These are phyloP conservation scores for Drosophila orena DNA, from an alignment of 1,140 invertebrate species.

Conservation along the genomic window DNA sequence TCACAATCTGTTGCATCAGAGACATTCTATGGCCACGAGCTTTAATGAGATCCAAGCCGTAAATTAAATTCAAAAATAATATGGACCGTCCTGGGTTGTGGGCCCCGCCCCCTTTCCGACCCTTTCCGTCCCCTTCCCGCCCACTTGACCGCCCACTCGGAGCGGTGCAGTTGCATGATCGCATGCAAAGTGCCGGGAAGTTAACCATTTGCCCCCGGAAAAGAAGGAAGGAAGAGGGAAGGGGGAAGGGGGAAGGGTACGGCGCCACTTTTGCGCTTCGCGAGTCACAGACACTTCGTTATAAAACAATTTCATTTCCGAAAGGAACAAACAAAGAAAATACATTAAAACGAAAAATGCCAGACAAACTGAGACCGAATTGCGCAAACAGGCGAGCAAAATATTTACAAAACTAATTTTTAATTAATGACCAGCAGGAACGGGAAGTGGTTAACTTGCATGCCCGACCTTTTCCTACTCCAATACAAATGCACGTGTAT, in stretches of 20 bases:
- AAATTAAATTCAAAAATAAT: slow-evolving; percentile 80
- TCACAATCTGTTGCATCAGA: slow-evolving; percentile 53
- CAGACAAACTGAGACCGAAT: slow-evolving; percentile 11
- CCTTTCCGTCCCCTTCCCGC: too few relatives aligned
- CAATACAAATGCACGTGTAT: too few relatives aligned
- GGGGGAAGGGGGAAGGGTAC: too few relatives aligned
- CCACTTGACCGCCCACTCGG: slow-evolving; percentile 7
- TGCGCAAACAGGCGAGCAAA: slow-evolving; percentile 61
- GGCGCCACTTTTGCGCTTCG: slow-evolving; percentile 77
- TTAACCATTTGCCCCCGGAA: slow-evolving; percentile 38
- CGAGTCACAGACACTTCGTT: slow-evolving; percentile 77
- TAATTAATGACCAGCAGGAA: slow-evolving; percentile 67
- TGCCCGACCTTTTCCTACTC: slow-evolving; percentile 68
- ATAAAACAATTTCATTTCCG: slow-evolving; percentile 77
- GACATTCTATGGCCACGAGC: slow-evolving; percentile 52
- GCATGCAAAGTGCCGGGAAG: slow-evolving; percentile 68
- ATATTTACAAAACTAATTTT: slow-evolving; percentile 79
- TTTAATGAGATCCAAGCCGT: slow-evolving; percentile 59
- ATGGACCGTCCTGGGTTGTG: slow-evolving; percentile 16
- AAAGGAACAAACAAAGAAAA: slow-evolving; percentile 28
- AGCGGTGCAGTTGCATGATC: slow-evolving; percentile 62
- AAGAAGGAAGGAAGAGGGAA: background rate
- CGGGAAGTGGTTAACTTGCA: slow-evolving; percentile 62
- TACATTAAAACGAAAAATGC: slow-evolving; percentile 7
- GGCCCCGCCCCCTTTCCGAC: background rate